phyloP scores from a whole-genome alignment of 2,888 invertebrate genomes.

The Nymphalis urticae region DNA sequence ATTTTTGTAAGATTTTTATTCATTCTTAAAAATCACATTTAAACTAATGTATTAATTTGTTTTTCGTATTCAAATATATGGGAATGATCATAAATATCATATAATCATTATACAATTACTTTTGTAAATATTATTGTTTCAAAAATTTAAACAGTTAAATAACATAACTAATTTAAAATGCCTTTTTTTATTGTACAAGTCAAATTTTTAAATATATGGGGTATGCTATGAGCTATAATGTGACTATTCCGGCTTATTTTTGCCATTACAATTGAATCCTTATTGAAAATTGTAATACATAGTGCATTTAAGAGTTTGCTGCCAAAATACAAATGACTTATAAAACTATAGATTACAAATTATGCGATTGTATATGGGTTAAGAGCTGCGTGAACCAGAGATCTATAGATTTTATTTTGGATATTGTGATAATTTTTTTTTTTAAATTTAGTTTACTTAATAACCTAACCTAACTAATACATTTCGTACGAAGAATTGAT shows the following conservation, averaged over 20 bases:
- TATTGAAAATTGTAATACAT: conserved; percentile 5
- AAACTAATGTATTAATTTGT: no score
- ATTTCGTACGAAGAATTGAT: no score
- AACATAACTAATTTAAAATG: no score
- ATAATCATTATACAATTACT: no score
- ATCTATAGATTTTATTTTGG: conserved; percentile 4
- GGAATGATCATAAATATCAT: no score
- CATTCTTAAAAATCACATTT: no score
- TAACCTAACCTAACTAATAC: not conserved
- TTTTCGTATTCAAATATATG: no score
- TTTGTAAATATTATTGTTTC: no score
- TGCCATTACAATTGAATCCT: not conserved
- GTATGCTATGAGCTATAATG: not conserved
- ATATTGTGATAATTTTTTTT: not conserved
- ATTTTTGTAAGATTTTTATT: no score
- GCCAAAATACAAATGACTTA: conserved; percentile 4
- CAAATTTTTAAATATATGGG: no score
- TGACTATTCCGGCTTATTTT: not conserved
- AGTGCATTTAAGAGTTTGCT: conserved; percentile 10
- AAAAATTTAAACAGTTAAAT: no score
- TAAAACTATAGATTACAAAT: not conserved
- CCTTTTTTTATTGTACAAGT: no score
- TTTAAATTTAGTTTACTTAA: not conserved
- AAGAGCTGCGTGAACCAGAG: not conserved
- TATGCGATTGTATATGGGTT: not conserved